Base-by-base conservation (phyloP, 2,113 vertebrate genomes). In the Perca flavescens region DNA sequence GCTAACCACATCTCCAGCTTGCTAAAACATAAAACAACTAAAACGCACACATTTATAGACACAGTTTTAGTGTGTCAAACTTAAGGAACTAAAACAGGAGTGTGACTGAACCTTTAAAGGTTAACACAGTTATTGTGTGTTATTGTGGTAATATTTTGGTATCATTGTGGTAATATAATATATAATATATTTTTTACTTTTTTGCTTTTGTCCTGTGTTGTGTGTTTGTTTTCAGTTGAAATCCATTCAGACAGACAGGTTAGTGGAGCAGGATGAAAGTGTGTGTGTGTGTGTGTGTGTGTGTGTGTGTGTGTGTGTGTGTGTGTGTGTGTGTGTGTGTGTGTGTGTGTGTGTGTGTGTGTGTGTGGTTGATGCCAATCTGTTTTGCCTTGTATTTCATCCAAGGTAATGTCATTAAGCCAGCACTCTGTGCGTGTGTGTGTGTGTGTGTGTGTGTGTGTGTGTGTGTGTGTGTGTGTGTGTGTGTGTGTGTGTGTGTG, bases 331-430 rank as follows among this genome's bases (percentile, higher is more conserved):
- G 57, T 47, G 46, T 47, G 46, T 47, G 34, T 80, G 78, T 63
- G 75, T 46, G 74, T 80, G 65, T 68, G 70, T 64, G 83, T 71
- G 77, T 61, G 49, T 50, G 64, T 74, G 56, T 74, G 61, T 61
- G 77, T 80, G 65, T 84, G 62, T 81, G 64, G 28, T 50, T 83
- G 52, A 82, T 84, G 60, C 84, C 90, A 92, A 85, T 93, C 90
- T 93, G 89, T 94, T 94, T 93, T 79, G 80, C 78, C 25, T 25
- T 93, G 92, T 94, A 92, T 91, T 91, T 93, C 91, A 93, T 94
- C 94, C 93, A 95, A 92, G 86, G 84, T 93, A 95, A 94, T 94
- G 92, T 94, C 91, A 95, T 94, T 94, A 94, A 90, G 93, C 93
- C 94, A 94, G 87, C 86, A 87, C 77, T 82, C 16, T 62, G 63